Base-by-base conservation (phyloP, 2,888 invertebrate genomes). In the Xestia c-nigrum region DNA sequence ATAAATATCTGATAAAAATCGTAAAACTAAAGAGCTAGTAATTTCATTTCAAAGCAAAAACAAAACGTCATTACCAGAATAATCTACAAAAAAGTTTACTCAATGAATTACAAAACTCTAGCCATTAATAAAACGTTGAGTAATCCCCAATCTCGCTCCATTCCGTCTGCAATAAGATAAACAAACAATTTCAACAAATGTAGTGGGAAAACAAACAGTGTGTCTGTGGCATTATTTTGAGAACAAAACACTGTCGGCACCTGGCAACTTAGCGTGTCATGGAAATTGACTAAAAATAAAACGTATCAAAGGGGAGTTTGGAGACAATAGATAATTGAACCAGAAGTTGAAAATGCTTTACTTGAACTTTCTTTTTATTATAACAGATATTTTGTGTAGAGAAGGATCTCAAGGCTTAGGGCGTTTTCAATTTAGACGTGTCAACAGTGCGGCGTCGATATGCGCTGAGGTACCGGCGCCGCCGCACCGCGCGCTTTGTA, bases 231-330 rank as follows among this genome's bases (percentile, higher is more conserved):
- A 84, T 85, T 89, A 89, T 86, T 87, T 85, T 78, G 78, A 89
- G 87, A 87, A 87, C 87, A 88, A 88, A 87, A 89, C 87, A 78
- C 70, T 70, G 85, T 72, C 78, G 82, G 76, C 88, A 88, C 87
- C 85, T 89, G 86, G 88, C 84, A 83, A 85, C 86, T 83, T 80
- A 73, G 81, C 80, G 86, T 87, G 88, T 83, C 88, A 88, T 90
- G 90, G 85, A 89, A 89, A 89, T 86, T 87, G 80, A 83, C 89
- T 90, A 90, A 91, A 92, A 92, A 91, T 92, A 93, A 90, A 80
- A 84, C 76, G 90, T 93, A 93, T 93, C 92, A 94, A 94, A 93
- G 92, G 87, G 90, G 85, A 88, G 83, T 74, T 80, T 55, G 21
- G 46, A 65, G 65, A 70, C 75, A 84, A 82, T 85, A 72, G 59